Evolutionary conservation across 2,797 vertebrate species (phyloP), one percentile per base, ranked within the genome.

Genomic region (Linurgus olivaceus): DNA sequence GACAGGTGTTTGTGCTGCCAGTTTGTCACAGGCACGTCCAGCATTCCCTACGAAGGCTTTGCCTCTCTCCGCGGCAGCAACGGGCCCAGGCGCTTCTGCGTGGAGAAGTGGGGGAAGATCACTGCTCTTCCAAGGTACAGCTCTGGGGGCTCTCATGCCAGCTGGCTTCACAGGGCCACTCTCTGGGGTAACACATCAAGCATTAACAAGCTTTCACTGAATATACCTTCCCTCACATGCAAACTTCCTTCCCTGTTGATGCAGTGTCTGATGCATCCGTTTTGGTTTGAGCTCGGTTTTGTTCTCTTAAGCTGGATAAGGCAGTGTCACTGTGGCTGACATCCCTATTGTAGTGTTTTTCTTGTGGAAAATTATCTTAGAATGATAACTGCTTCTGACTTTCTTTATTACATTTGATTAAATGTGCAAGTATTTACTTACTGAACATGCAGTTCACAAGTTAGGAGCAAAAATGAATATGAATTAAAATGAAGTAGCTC

Each of bases 101-200:
- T 99, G 81, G 99, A 99, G 96, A 99, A 99, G 96, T 99, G 99
- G 99, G 99, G 99, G 10, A 99, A 99, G 97, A 98, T 99, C 96
- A 99, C 99, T 9, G 98, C 99, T 38, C 98, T 99, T 86, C 99
- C 99, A 96, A 99, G 99, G 99, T 99, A 98, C 88, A 47, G 33
- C 61, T 33, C 8, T 29, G 55, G 16, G 31, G 73, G 6, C 35
- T 13, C 47, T 37, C 1, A 3, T 50, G 42, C 24, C 65, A 68
- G 52, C 42, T 52, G 63, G 40, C 33, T 61, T 40, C 17, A 18
- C 35, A 7, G 7, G 18, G 24, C 16, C 75, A 14, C 15, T 44
- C 33, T 54, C 57, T 5, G 2, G 40, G 25, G 16, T 37, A 25
- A 13, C 42, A 62, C 14, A 71, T 17, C 33, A 80, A 75, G 28